phyloP scores from a whole-genome alignment of 2,888 invertebrate genomes.

The Dasypolia templi region DNA sequence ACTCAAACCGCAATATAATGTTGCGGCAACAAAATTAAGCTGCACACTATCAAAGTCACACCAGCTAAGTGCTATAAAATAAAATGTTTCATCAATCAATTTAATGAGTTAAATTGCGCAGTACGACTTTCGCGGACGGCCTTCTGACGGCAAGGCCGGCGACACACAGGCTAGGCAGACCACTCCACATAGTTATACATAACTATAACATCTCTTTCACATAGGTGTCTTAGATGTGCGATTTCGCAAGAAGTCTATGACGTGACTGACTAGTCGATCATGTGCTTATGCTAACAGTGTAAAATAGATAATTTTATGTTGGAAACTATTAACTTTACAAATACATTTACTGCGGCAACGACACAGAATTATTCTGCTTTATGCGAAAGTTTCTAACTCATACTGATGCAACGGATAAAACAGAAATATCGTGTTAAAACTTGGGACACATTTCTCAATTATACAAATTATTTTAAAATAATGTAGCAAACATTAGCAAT shows the following conservation, averaged over 20 bases:
- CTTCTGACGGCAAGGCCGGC: conserved; percentile 85
- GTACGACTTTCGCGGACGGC: conserved; percentile 78
- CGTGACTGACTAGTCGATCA: conserved; percentile 52
- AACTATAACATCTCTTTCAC: conserved; percentile 47
- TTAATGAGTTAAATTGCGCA: conserved; percentile 73
- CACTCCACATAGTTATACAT: conserved; percentile 59
- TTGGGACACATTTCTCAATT: conserved; percentile 9
- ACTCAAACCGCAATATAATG: conserved; percentile 38
- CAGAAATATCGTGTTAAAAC: conserved; percentile 23
- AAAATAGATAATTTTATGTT: conserved; percentile 49
- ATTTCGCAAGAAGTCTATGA: conserved; percentile 57
- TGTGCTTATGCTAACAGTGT: conserved; percentile 44
- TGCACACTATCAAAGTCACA: conserved; percentile 55
- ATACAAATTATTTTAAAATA: conserved; percentile 24
- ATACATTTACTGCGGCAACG: conserved; percentile 42
- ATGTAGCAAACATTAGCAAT: conserved; percentile 5
- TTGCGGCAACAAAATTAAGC: conserved; percentile 43
- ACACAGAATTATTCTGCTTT: conserved; percentile 44
- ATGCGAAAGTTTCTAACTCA: conserved; percentile 42
- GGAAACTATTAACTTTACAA: conserved; percentile 39
- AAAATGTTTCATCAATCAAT: conserved; percentile 75
- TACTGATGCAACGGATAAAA: conserved; percentile 36
- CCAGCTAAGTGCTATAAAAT: conserved; percentile 71
- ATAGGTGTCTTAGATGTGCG: conserved; percentile 47
- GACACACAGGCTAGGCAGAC: conserved; percentile 80